Conservation (phyloP, 2,888 invertebrate genomes). For the Molorchus minor region DNA sequence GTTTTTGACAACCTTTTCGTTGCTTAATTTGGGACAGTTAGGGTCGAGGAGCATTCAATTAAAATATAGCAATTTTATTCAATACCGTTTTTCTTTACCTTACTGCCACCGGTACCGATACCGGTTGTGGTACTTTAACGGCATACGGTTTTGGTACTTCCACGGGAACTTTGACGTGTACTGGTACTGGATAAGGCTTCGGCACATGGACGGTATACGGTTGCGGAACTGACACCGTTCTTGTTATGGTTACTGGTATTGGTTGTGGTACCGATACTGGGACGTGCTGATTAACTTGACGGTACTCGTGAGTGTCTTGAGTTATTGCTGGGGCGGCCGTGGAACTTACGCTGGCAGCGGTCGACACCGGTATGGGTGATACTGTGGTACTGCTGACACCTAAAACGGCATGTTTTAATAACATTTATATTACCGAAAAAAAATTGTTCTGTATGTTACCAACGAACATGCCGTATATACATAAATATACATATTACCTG, state of each 20-base stretch:
- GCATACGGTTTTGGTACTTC: slow-evolving; percentile 29
- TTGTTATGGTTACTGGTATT: slow-evolving; percentile 38
- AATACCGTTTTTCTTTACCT: background rate
- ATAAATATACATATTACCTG: no score
- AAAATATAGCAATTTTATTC: no score
- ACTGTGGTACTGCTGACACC: background rate
- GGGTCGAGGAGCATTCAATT: no score
- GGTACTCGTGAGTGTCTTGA: slow-evolving; percentile 23
- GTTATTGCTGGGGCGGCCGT: background rate
- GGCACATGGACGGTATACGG: slow-evolving; percentile 46
- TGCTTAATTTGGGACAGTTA: no score
- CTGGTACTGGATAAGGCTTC: slow-evolving; percentile 39
- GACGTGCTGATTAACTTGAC: slow-evolving; percentile 32
- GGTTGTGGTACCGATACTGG: slow-evolving; percentile 39
- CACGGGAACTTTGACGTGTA: slow-evolving; percentile 41
- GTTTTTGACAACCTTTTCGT: no score
- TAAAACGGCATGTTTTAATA: no score
- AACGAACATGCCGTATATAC: no score
- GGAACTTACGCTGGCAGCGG: background rate
- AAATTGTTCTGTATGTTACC: no score
- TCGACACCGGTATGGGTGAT: background rate
- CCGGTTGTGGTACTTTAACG: slow-evolving; percentile 23
- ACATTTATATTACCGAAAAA: no score
- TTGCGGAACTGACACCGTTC: slow-evolving; percentile 37
- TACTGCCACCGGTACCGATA: slow-evolving; percentile 24